Base-by-base conservation (phyloP, 2,113 vertebrate species). In the Odontesthes bonariensis region DNA sequence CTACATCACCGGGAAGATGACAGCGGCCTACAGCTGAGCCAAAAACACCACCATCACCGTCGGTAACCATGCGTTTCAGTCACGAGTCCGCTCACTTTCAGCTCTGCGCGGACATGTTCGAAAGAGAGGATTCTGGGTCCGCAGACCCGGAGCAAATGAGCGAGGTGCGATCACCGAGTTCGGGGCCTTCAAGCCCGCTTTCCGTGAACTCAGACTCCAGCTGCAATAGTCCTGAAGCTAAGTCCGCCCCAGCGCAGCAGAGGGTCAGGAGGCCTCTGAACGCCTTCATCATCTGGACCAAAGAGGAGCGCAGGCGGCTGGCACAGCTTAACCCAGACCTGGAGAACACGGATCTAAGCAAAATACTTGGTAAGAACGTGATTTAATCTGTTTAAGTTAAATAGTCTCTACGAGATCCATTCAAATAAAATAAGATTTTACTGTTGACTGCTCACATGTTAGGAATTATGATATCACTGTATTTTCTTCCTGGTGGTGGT, bases 271-370 rank as follows among this genome's bases (percentile, higher is more conserved):
- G 95, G 79, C 95, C 95, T 11, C 81, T 96, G 58, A 96, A 95
- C 76, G 95, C 95, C 19, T 96, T 96, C 86, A 96, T 96, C 86
- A 95, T 96, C 65, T 95, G 95, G 90, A 95, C 95, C n/a, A 95
- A 95, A 85, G 93, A 94, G 75, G 94, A 95, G 79, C 92, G 95
- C 42, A 83, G 94, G 79, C 81, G 95, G 10, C 83, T 95, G 49
- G 93, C 93, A 20, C 93, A 93, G 52, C 91, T 93, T 0, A 91
- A 92, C 64, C 95, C 95, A 3, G 94, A 96, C 71, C 86, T 96
- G 80, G 95, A 95, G 82, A 96, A 96, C 85, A 95, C 95, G 0
- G 95, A 95, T 69, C 90, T 96, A 11, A 95, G 94, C 88, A 95
- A 95, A 90, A 96, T 96, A 79, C 93, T 96, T 0, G 95, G 95